phyloP scores from a whole-genome alignment of 2,888 invertebrate genomes.

The Prosapia bicincta region DNA sequence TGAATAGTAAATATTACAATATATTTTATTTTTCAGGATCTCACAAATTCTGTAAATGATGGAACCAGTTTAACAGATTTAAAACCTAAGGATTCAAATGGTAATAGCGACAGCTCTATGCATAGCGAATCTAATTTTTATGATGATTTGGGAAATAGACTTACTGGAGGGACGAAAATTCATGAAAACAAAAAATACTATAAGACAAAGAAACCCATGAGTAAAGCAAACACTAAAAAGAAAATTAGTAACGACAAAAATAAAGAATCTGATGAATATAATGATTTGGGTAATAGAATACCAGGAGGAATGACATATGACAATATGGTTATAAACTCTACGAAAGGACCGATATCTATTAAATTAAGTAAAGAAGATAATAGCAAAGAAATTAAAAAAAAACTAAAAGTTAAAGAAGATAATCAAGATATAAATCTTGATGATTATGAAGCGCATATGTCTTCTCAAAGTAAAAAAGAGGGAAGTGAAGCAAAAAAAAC shows the following conservation, averaged over 20 bases:
- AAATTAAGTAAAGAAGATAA: too few species aligned
- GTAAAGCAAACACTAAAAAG: neutral
- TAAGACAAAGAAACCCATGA: neutral
- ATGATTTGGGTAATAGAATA: neutral
- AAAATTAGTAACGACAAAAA: neutral
- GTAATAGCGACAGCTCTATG: too few species aligned
- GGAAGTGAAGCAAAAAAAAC: neutral
- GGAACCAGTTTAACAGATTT: too few species aligned
- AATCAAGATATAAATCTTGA: neutral
- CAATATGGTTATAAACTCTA: neutral
- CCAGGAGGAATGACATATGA: neutral
- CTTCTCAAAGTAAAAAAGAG: neutral
- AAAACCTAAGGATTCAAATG: too few species aligned
- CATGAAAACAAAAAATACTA: neutral
- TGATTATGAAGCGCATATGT: neutral
- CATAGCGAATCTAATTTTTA: neutral
- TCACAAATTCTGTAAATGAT: neutral
- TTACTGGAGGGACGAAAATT: neutral
- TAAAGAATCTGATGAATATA: neutral
- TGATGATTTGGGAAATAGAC: neutral
- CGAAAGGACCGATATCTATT: neutral
- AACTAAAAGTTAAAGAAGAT: too few species aligned
- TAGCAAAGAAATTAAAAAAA: too few species aligned
- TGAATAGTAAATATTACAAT: too few species aligned
- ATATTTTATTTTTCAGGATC: neutral